A percentile compares a stretch with the other conserved stretches of the same genome.
phyloP scores from a whole-genome alignment of 2,888 invertebrate species.

The Lycophotia porphyrea region DNA sequence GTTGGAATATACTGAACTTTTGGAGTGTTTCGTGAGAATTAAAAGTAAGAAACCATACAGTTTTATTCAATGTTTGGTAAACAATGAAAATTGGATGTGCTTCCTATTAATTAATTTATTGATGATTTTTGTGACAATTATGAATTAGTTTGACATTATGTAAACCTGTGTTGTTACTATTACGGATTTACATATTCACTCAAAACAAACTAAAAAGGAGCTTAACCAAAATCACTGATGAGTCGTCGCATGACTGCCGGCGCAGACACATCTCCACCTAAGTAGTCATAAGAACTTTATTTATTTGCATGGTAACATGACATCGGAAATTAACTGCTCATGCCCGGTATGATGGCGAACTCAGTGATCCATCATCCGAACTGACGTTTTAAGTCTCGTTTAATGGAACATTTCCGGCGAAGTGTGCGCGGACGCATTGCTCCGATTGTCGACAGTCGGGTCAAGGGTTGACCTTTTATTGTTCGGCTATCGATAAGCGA shows the following conservation, averaged over 20 bases:
- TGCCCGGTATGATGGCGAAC: slow-evolving; percentile 65
- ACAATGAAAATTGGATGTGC: not conserved
- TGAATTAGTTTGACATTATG: not conserved
- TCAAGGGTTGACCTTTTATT: slow-evolving; percentile 81
- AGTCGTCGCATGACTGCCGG: slow-evolving; percentile 48
- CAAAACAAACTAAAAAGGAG: not conserved
- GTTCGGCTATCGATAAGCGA: slow-evolving; percentile 79
- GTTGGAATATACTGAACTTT: not conserved
- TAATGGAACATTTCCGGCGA: slow-evolving; percentile 79
- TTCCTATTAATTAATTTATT: no score
- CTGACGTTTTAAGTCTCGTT: slow-evolving; percentile 74
- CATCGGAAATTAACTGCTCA: slow-evolving; percentile 72
- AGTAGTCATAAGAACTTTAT: slow-evolving; percentile 48
- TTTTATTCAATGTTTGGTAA: not conserved
- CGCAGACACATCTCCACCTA: slow-evolving; percentile 43
- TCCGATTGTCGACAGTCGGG: slow-evolving; percentile 74
- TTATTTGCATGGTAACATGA: slow-evolving; percentile 66
- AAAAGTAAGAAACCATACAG: not conserved
- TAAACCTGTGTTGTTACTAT: not conserved
- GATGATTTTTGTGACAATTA: not conserved
- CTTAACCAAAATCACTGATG: slow-evolving; percentile 55
- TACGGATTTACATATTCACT: not conserved
- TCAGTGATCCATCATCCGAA: slow-evolving; percentile 74
- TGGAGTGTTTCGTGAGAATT: not conserved
- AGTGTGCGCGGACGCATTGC: slow-evolving; percentile 76